A percentile compares a stretch with the other conserved stretches of the same genome.
These are phyloP conservation scores for Eclectus roratus DNA, from an alignment of 2,113 vertebrate genomes.

Conservation along the genomic window DNA sequence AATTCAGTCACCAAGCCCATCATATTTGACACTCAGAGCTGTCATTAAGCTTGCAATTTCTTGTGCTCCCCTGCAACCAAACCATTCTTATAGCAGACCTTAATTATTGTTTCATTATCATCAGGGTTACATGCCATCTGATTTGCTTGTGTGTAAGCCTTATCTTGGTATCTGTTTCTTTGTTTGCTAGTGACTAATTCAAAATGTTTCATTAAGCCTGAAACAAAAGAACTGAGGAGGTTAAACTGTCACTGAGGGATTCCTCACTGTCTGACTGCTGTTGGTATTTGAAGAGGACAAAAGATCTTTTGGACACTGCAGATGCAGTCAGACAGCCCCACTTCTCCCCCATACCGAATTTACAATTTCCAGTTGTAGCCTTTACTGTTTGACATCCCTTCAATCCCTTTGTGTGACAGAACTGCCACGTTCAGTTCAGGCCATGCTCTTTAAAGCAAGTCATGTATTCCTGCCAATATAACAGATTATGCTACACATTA, in stretches of 20 bases:
- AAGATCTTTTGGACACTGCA: background rate
- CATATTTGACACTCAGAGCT: background rate
- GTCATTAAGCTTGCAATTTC: conserved; percentile 1
- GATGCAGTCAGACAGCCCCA: background rate
- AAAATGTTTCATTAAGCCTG: conserved; percentile 17
- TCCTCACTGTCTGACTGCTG: background rate
- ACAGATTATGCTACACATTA: fast-evolving
- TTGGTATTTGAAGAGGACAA: background rate
- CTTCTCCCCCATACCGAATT: background rate
- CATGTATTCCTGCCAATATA: background rate
- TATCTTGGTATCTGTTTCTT: conserved; percentile 17
- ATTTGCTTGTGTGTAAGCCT: background rate
- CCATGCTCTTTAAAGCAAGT: background rate
- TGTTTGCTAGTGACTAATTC: background rate
- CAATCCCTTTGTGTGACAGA: background rate
- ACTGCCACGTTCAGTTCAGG: background rate
- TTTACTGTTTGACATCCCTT: background rate
- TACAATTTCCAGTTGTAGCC: background rate
- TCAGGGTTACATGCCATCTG: background rate
- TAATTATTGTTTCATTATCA: conserved; percentile 51
- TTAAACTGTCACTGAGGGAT: background rate
- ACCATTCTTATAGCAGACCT: background rate
- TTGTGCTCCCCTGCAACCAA: background rate
- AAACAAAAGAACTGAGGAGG: conserved; percentile 14
- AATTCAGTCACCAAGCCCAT: background rate